Base-by-base conservation (phyloP, 2,888 invertebrate genomes). In the Orchestes rusci region DNA sequence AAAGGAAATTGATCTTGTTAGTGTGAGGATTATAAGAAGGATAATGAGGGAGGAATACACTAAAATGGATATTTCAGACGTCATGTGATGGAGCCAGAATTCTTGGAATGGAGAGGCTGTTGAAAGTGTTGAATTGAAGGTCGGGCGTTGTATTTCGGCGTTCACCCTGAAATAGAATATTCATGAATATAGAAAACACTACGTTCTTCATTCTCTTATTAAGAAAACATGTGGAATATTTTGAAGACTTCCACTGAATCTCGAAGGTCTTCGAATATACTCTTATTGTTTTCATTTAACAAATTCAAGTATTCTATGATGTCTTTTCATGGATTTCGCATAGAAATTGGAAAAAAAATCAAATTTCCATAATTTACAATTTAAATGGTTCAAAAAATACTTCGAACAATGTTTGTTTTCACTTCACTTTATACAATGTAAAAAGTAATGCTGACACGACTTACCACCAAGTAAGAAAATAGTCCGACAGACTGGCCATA, bases 401-500 rank as follows among this genome's bases (percentile, higher is more conserved):
- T n/a, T n/a, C n/a, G n/a, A n/a, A n/a, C n/a, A n/a, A n/a, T n/a
- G n/a, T n/a, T n/a, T n/a, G n/a, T n/a, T n/a, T n/a, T n/a, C n/a
- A n/a, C n/a, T n/a, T n/a, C n/a, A n/a, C 34, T 42, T 12, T 19
- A 42, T 30, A 30, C 19, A 16, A 32, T 10, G 7, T 10, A 34
- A 41, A 34, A 5, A 34, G 17, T 27, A 17, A 15, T 17, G 3
- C 19, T 28, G 20, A 19, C 3, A 23, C 3, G 13, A 43, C 49
- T 45, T 49, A 80, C 87, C 88, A 89, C 60, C 76, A 80, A 3
- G 83, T 77, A 3, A 88, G 75, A 72, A 86, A 90, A 69, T 80
- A 87, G 64, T 90, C 90, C 1, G 82, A 78, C 10, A 77, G 75
- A 7, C 86, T 88, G 1, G 82, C 85, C 31, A 82, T 66, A 12